Base-by-base conservation (phyloP, 2,113 vertebrate genomes). In the Chelonoidis abingdonii region DNA sequence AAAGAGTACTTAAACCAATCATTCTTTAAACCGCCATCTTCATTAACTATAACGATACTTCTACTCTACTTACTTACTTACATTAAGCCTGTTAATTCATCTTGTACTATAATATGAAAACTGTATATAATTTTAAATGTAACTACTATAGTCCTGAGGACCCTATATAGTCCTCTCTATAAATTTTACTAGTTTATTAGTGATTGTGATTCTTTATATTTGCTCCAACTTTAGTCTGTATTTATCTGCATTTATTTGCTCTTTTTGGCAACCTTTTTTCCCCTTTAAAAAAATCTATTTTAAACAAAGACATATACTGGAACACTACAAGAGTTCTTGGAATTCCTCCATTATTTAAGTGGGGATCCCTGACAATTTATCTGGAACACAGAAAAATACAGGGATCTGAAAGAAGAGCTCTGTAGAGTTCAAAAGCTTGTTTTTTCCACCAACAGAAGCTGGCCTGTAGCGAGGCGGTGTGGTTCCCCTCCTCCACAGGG, bases 251-350 rank as follows among this genome's bases (percentile, higher is more conserved):
- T 82, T 47, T 59, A 76, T 79, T 78, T 62, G 84, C 52, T 21
- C 79, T 44, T 82, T 59, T 82, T 56, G 52, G 8, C 24, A 47
- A 78, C 31, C 31, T 50, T 50, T 86, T 75, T 47, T 22, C 29
- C 88, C 54, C 82, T 93, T 27, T 90, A 94, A 94, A 91, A 76
- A 44, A 79, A 25, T 52, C 16, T 27, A 44, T 92, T 47, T 59
- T 41, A 59, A 76, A 54, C 79, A 87, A 92, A 76, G 72, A 87
- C 83, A 87, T 56, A 80, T 54, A 84, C 14, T 13, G 92, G 96
- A 94, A 75, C 19, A 22, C n/a, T 83, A 84, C 38, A 82, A 91
- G 79, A 91, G 94, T 92, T 97, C 49, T 82, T 92, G 87, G 69
- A 94, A 81, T 89, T 96, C 53, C 89, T 80, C n/a, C 56, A 81